These are phyloP conservation scores for Neocrepidodera transversa DNA, from an alignment of 2,888 invertebrate species.

Conservation along the genomic window DNA sequence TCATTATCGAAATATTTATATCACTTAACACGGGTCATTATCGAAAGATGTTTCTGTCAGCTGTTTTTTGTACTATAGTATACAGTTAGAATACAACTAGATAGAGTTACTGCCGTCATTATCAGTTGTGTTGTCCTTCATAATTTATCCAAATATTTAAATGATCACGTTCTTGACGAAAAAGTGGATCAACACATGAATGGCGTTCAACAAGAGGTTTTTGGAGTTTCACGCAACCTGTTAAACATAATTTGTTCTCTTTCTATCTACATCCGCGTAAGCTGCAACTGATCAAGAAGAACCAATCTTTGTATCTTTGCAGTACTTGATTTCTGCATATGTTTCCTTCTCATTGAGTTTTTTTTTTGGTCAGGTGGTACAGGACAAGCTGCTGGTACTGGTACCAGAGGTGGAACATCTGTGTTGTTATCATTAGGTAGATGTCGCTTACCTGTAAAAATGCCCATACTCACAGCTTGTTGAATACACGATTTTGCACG, in stretches of 20 bases:
- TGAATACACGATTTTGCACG: too few species aligned
- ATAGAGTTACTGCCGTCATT: constrained; percentile 23
- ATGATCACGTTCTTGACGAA: constrained; percentile 13
- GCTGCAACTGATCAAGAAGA: constrained; percentile 7
- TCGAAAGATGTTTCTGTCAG: too few species aligned
- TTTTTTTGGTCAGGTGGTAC: constrained; percentile 4
- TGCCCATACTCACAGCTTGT: not conserved
- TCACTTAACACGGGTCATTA: too few species aligned
- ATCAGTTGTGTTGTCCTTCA: constrained; percentile 24
- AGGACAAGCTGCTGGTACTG: constrained; percentile 1
- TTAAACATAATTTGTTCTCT: constrained; percentile 6
- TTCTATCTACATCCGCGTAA: constrained; percentile 3
- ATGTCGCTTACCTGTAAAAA: not conserved
- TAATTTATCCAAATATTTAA: constrained; percentile 23
- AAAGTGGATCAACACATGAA: constrained; percentile 1
- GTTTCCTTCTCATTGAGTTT: constrained; percentile 3
- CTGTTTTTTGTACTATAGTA: constrained; percentile 17
- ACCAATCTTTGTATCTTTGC: constrained; percentile 18
- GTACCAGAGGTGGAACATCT: not conserved
- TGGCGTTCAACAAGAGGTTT: constrained; percentile 18
- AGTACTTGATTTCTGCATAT: constrained; percentile 7
- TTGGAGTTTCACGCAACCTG: constrained; percentile 8
- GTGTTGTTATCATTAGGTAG: not conserved
- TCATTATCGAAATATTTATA: too few species aligned
- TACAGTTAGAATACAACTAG: constrained; percentile 12